Evolutionary conservation across 2,888 invertebrate genomes (phyloP), one percentile per base, ranked within the genome.

Genomic region (Anagyrus pseudococci): DNA sequence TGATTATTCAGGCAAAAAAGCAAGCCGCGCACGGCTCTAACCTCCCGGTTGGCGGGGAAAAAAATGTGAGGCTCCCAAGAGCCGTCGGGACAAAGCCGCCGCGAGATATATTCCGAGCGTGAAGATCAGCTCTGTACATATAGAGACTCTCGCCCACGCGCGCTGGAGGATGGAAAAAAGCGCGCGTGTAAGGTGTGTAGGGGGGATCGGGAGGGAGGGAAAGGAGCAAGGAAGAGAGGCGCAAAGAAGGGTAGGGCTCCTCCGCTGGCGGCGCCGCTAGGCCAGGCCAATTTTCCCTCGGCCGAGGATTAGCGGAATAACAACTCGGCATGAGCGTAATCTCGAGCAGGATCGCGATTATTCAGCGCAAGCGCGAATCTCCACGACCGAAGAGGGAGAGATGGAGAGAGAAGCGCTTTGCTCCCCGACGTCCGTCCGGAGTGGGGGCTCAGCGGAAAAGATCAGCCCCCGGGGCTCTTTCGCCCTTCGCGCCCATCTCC

Each of bases 381-480:
- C 22, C 49, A 56, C 22, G 33, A 17, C 43, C 55, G 53, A 57
- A 33, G 50, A 43, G 50, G 52, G 57, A 47, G 43, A 25, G 25
- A 56, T 20, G 48, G 23, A 22, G 43, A 37, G 46, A 25, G 55
- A 52, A 53, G 54, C 52, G 59, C n/a, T n/a, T n/a, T n/a, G n/a
- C n/a, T n/a, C n/a, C n/a, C n/a, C n/a, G n/a, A n/a, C n/a, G n/a
- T n/a, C n/a, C n/a, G n/a, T n/a, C n/a, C n/a, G n/a, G n/a, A n/a
- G 50, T 44, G 33, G 56, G 62, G 55, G 52, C 37, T 56, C 53
- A 56, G 62, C 50, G 67, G 55, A 66, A 55, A 66, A 67, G 66
- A 66, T 67, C 66, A 65, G 67, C 66, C 67, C 65, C 67, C 67
- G 66, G n/a, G 64, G 59, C 60, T 64, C 58, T 62, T 56, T 63